Base-by-base conservation (phyloP, 2,888 invertebrate genomes). In the Drosophila putrida region DNA sequence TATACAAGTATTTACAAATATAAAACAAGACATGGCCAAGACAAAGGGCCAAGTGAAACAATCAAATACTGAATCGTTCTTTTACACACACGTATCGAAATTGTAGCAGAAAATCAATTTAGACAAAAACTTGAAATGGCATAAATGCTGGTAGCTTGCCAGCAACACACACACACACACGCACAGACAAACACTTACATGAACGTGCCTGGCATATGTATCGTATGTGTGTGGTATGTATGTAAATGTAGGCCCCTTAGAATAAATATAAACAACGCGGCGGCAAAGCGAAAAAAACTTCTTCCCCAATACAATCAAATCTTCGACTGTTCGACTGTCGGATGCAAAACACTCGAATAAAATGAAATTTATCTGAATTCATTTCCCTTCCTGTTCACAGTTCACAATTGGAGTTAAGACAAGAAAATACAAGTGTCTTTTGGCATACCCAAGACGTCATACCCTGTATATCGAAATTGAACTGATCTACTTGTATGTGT, bases 81-180 rank as follows among this genome's bases (percentile, higher is more conserved):
- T 43, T 36, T 27, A 43, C 35, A 57, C 54, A 36, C 38, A 55
- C 50, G 53, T 58, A 77, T 74, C 71, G 60, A 83, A 82, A 60
- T 69, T 80, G 80, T 83, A 87, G 60, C 82, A 78, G 82, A 88
- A 89, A 89, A 89, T 83, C 83, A 83, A 89, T 83, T 89, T 83
- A 59, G 86, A 47, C 72, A 59, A 66, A 59, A 85, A 80, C 72
- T 82, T 76, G 80, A 76, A 82, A 76, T 70, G 66, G 64, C 89
- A 84, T 77, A 80, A 86, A 83, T 82, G 82, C 77, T 85, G 67
- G 80, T 71, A 58, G 66, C 39, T 36, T 83, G 77, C 77, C 83
- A 79, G 27, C 38, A 44, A 39, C 28, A 54, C 35, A 62, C 36
- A 43, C 27, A 61, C 13, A 55, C 28, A 31, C 27, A 49, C 20